A percentile compares a stretch with the other conserved stretches of the same genome.
Conservation (phyloP, 2,113 vertebrate genomes). For the Pteruthius melanotis region DNA sequence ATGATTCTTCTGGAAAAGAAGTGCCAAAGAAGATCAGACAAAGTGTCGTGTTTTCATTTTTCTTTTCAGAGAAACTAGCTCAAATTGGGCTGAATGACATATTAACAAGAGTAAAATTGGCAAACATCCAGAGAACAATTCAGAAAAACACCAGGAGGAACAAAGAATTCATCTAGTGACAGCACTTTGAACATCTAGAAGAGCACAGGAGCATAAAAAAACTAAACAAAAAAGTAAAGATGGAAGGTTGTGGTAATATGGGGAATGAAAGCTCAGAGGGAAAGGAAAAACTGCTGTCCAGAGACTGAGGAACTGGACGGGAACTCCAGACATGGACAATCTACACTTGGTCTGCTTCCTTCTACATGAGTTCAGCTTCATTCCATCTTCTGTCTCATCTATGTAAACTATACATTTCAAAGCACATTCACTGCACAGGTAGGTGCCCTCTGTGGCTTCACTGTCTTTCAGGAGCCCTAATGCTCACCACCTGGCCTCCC, state of each 20-base stretch:
- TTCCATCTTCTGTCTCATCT: not conserved
- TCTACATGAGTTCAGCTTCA: not conserved
- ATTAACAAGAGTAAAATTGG: not conserved
- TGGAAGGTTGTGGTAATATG: rapidly evolving
- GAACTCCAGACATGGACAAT: not conserved
- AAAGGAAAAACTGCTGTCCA: not conserved
- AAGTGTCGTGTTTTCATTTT: not conserved
- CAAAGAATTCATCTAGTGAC: not conserved
- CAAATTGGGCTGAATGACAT: not conserved
- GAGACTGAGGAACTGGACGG: not conserved
- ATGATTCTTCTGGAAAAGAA: not conserved
- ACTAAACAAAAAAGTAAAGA: not conserved
- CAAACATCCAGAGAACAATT: not conserved
- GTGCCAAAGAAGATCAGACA: not conserved
- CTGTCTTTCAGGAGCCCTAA: not conserved
- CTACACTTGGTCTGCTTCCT: not conserved
- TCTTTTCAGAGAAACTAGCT: not conserved
- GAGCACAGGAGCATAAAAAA: not conserved
- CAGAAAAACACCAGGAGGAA: not conserved
- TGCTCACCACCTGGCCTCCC: not conserved
- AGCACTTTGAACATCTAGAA: not conserved
- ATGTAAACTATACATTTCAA: not conserved
- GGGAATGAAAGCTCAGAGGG: not conserved
- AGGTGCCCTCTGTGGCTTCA: not conserved
- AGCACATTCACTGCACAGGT: not conserved